Base-by-base conservation (phyloP, 2,797 vertebrate genomes). In the Brotula barbata region DNA sequence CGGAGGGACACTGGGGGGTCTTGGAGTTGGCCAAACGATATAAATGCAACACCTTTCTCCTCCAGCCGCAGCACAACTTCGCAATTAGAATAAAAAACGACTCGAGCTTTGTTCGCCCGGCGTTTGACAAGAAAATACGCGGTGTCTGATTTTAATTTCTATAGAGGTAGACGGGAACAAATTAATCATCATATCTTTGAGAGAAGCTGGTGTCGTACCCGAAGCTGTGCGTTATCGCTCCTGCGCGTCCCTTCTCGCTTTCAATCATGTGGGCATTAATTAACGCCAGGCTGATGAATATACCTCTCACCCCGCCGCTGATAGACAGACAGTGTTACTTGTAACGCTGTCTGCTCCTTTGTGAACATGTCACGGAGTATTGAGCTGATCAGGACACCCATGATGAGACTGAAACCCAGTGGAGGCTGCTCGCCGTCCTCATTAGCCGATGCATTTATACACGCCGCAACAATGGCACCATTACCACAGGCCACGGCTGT, bases 261-360 rank as follows among this genome's bases (percentile, higher is more conserved):
- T 90, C 81, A 88, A 79, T 89, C 84, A 85, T 58, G 77, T 70
- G 77, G 81, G 68, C 81, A 73, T 87, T 87, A 89, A 90, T 90
- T 88, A 90, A 79, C 56, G 45, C 56, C 71, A 68, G 63, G 58
- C 71, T 87, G 87, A 86, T 82, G 74, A 86, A 88, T 81, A 60
- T 67, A 76, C 75, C 79, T 84, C 80, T 89, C 75, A 83, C 15
- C 71, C 34, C 31, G 6, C 39, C 17, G 46, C 71, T 77, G 84
- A 75, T 82, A 72, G 71, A 70, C 75, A 71, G 64, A 41, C 72
- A 43, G 58, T 22, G 60, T 43, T 68, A 73, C 80, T 83, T 75
- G 75, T n/a, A 84, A 68, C 68, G 23, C 13, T 63, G 64, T 56
- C 67, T 74, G 51, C 63, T 77, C 52, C 52, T 76, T 78, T 73